Percentiles rank a stretch among this genome's conserved stretches.
phyloP scores from a whole-genome alignment of 1,140 invertebrate species.

The Heliothis subflexa region DNA sequence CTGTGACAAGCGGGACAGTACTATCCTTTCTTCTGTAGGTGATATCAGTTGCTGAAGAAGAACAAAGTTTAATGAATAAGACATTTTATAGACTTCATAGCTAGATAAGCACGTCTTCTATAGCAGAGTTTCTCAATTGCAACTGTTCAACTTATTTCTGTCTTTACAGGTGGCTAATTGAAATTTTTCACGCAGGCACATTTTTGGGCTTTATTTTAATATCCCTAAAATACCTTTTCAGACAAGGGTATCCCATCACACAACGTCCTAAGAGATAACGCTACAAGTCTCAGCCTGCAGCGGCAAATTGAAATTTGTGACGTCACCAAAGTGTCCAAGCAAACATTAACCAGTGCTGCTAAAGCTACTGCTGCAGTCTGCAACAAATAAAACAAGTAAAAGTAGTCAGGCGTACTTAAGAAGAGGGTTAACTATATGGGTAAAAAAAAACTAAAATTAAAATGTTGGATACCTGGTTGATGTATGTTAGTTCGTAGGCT shows the following conservation, averaged over 20 bases:
- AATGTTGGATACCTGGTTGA: slow-evolving; percentile 70
- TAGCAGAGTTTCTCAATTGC: too few species aligned
- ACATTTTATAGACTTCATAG: too few species aligned
- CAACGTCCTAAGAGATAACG: slow-evolving; percentile 59
- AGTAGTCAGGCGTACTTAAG: background rate
- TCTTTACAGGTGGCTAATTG: too few species aligned
- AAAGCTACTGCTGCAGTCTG: slow-evolving; percentile 67
- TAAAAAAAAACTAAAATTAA: background rate
- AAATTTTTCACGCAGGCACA: too few species aligned
- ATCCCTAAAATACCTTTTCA: slow-evolving; percentile 48
- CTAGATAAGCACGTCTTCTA: too few species aligned
- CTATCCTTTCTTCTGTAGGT: slow-evolving; percentile 55
- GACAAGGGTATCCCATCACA: slow-evolving; percentile 51
- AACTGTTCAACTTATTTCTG: too few species aligned
- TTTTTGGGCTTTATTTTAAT: background rate
- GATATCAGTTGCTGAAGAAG: slow-evolving; percentile 49
- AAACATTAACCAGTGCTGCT: slow-evolving; percentile 81
- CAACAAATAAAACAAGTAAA: background rate
- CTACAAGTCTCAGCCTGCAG: slow-evolving; percentile 81
- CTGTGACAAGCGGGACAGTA: slow-evolving; percentile 54
- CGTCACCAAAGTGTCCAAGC: slow-evolving; percentile 82
- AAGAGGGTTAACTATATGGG: too few species aligned
- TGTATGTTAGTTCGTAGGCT: slow-evolving; percentile 83
- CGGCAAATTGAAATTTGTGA: slow-evolving; percentile 81
- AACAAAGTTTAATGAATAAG: background rate